Conservation (phyloP, 2,888 invertebrate genomes). For the Cephus rjabovi region DNA sequence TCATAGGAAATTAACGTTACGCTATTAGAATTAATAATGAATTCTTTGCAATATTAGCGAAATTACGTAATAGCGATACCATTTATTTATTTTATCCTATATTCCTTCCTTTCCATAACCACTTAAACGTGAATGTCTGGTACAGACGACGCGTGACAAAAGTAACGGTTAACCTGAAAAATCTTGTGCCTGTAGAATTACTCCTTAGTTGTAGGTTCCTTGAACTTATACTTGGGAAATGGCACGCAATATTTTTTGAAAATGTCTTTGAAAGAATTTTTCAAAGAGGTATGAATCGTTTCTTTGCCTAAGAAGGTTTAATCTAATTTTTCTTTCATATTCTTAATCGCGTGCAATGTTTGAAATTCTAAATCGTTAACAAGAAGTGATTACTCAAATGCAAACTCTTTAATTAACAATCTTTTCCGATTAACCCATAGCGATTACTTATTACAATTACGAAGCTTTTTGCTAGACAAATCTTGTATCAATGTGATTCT, state of each 20-base stretch:
- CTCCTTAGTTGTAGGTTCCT: too few relatives aligned
- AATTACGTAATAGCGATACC: not conserved
- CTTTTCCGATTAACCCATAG: conserved; percentile 3
- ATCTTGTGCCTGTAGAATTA: too few relatives aligned
- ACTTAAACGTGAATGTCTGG: not conserved
- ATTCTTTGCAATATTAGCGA: conserved; percentile 9
- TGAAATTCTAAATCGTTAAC: not conserved
- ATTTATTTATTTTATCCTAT: conserved; percentile 2
- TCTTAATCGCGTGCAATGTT: conserved; percentile 19
- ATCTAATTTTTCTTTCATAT: conserved; percentile 9
- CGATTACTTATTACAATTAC: conserved; percentile 17
- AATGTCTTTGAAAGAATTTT: not conserved
- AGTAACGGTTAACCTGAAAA: not conserved
- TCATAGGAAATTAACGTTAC: conserved; percentile 40
- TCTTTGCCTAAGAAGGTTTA: not conserved
- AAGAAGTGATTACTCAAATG: not conserved
- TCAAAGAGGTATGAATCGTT: not conserved
- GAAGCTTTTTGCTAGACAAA: conserved; percentile 24
- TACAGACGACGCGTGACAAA: not conserved
- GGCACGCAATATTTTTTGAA: not conserved
- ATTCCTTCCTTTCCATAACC: not conserved
- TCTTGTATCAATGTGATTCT: conserved; percentile 36
- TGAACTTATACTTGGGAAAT: not conserved
- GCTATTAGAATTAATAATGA: conserved; percentile 26
- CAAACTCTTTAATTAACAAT: not conserved